A percentile compares a stretch with the other conserved stretches of the same genome.
Conservation (phyloP, 2,113 vertebrate species). For the Sturnus vulgaris region DNA sequence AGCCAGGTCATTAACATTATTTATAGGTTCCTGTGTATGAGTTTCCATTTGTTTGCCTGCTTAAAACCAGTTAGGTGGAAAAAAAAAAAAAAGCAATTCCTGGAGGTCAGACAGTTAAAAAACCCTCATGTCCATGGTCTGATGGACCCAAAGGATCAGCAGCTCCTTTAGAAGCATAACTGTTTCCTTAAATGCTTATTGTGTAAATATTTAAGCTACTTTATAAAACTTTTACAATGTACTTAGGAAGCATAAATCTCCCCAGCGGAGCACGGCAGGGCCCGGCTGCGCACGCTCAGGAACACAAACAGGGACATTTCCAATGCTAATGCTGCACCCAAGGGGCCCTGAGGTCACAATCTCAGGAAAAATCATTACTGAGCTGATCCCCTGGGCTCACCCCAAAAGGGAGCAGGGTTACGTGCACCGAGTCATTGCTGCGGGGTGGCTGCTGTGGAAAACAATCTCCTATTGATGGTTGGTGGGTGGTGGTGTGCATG, state of each 20-base stretch:
- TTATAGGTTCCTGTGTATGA: slow-evolving; percentile 66
- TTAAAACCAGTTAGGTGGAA: slow-evolving; percentile 34
- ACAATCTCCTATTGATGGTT: not conserved
- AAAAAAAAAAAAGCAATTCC: slow-evolving; percentile 16
- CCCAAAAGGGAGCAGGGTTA: not conserved
- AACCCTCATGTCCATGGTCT: not conserved
- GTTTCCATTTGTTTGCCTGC: slow-evolving; percentile 63
- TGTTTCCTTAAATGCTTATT: slow-evolving; percentile 52
- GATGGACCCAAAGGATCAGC: slow-evolving; percentile 10
- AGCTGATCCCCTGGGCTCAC: not conserved
- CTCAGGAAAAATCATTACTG: not conserved
- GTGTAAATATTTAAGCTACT: slow-evolving; percentile 66
- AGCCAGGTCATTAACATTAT: slow-evolving; percentile 63
- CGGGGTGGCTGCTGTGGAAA: fast-evolving
- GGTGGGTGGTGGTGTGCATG: not conserved
- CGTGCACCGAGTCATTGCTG: fast-evolving
- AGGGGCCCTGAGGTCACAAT: not conserved
- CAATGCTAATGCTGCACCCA: not conserved
- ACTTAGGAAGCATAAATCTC: slow-evolving; percentile 46
- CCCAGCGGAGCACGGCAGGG: not conserved
- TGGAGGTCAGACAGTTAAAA: slow-evolving; percentile 37
- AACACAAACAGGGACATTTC: slow-evolving; percentile 21
- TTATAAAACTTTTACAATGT: slow-evolving; percentile 51
- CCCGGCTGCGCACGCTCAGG: not conserved
- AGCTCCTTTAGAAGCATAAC: slow-evolving; percentile 20